Evolutionary conservation across 2,797 vertebrate genomes (phyloP).

Genomic region (Pseudopleuronectes americanus): DNA sequence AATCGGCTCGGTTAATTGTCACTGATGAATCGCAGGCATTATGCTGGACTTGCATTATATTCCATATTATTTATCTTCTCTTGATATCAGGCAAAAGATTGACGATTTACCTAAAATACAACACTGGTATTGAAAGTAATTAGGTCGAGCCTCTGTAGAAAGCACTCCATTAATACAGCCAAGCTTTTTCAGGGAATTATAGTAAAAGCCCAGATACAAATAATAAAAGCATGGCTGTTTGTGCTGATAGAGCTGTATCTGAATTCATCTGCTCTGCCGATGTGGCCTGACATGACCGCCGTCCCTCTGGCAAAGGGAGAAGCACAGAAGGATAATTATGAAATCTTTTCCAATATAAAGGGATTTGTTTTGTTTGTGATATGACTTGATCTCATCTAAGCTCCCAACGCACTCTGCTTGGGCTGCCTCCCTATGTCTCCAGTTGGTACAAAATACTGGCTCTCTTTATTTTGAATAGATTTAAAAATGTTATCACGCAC

Average conservation of each 20-base stretch:
- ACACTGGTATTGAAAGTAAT: background rate
- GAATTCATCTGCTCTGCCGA: background rate
- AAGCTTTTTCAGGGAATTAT: background rate
- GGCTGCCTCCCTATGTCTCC: background rate
- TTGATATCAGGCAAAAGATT: constrained; percentile 1
- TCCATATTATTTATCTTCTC: background rate
- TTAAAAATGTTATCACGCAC: background rate
- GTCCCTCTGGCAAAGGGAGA: constrained; percentile 6
- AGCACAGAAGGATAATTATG: background rate
- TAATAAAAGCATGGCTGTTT: background rate
- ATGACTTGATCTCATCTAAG: background rate
- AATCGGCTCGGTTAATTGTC: constrained; percentile 19
- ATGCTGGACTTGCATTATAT: background rate
- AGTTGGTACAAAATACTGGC: background rate
- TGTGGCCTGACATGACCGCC: constrained; percentile 13
- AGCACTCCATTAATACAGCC: background rate
- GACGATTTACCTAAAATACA: background rate
- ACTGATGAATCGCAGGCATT: constrained; percentile 30
- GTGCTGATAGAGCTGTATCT: background rate
- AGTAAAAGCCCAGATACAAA: background rate
- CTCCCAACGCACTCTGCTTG: background rate
- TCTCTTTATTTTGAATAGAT: background rate
- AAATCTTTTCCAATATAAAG: constrained; percentile 4
- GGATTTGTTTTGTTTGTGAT: background rate
- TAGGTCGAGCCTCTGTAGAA: background rate